Conservation (phyloP, 2,113 vertebrate species). For the Myrmecophaga tridactyla region DNA sequence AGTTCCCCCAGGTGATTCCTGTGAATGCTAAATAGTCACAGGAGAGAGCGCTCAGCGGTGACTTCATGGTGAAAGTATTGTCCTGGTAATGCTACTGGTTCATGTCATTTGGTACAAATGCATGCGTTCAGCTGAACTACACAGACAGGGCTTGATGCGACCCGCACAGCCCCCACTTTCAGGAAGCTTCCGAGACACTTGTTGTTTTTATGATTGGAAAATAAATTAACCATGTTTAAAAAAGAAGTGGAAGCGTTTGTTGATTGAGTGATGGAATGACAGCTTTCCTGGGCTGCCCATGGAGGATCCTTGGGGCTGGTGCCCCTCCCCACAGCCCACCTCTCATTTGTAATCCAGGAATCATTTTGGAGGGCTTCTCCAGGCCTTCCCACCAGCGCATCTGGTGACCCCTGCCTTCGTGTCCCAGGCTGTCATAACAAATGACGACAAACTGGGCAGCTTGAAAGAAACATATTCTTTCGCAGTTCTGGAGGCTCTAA, state of each 20-base stretch:
- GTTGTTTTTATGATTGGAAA: neutral
- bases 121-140: neutral
- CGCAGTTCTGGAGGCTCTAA: too few relatives aligned
- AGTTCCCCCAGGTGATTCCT: neutral
- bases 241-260: neutral
- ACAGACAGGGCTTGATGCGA: neutral
- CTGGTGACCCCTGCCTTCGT: neutral
- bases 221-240: neutral
- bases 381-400: neutral
- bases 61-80: neutral
- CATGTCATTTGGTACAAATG: neutral
- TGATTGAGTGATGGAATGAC: too few relatives aligned
- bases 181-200: neutral
- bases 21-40: neutral
- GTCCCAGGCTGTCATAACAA: too few relatives aligned
- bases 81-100: neutral
- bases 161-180: neutral
- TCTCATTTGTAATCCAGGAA: fast-evolving
- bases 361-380: neutral
- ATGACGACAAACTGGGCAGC: too few relatives aligned
- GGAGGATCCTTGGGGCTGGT: too few relatives aligned
- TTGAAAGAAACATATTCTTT: too few relatives aligned
- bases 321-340: neutral
- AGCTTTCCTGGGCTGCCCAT: too few relatives aligned
- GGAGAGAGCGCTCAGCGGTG: neutral